phyloP scores from a whole-genome alignment of 2,113 vertebrate species.

The Gila orcuttii region DNA sequence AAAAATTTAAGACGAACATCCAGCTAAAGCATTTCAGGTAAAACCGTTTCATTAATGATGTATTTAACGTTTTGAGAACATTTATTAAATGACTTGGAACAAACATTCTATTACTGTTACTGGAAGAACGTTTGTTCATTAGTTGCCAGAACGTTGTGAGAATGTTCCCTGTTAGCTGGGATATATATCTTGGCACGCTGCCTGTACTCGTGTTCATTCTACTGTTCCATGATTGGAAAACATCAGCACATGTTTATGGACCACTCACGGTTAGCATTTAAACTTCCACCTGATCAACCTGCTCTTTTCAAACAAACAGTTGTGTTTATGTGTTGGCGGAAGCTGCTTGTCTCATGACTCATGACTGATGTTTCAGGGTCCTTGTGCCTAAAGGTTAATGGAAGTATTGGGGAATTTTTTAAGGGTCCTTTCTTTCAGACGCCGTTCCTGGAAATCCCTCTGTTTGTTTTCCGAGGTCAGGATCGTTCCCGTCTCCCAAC shows the following conservation, averaged over 20 bases:
- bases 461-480: neutral
- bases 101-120: no score
- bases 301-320: neutral
- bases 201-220: neutral
- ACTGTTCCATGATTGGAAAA: neutral
- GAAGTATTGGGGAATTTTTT: constrained; percentile 21
- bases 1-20: no score
- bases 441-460: constrained; percentile 33
- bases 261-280: neutral
- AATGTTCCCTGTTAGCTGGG: no score
- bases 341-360: constrained; percentile 12
- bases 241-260: constrained; percentile 3
- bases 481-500: neutral
- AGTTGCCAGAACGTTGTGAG: no score
- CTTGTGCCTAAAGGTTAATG: constrained; percentile 37
- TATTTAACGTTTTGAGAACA: no score
- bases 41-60: no score
- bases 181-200: neutral
- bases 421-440: neutral
- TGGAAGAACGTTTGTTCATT: no score
- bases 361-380: neutral
- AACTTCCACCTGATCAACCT: constrained; percentile 22
- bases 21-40: no score
- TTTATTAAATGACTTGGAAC: no score
- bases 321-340: constrained; percentile 28